These are phyloP conservation scores for Mesocricetus auratus DNA, from an alignment of 2,113 vertebrate species.

Conservation along the genomic window DNA sequence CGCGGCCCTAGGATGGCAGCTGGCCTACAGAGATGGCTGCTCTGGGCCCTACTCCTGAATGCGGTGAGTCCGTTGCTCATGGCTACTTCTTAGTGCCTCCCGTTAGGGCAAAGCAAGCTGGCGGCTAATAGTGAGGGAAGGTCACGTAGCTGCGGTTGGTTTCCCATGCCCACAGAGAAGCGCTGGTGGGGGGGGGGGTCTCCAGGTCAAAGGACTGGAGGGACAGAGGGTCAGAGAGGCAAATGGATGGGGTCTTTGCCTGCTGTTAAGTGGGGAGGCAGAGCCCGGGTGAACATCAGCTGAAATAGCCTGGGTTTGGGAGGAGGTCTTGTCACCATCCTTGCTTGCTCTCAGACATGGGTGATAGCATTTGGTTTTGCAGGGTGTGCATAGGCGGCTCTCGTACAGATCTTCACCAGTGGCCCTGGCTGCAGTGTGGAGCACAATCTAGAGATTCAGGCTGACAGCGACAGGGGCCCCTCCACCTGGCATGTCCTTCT, in stretches of 20 bases:
- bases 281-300: too few species aligned
- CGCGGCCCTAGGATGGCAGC: constrained; percentile 21
- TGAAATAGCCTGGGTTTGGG: neutral
- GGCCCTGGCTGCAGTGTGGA: neutral
- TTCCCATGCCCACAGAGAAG: neutral
- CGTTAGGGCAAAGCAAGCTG: neutral
- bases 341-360: fast-evolving
- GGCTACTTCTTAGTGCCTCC: neutral
- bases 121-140: fast-evolving
- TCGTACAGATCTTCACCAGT: neutral
- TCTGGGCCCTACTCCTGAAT: constrained; percentile 48
- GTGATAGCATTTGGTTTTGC: neutral
- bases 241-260: neutral
- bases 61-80: constrained; percentile 49
- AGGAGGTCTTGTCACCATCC: neutral
- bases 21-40: constrained; percentile 32
- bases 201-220: neutral
- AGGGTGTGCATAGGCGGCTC: neutral
- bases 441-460: neutral
- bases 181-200: neutral
- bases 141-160: neutral
- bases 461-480: neutral
- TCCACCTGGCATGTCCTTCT: neutral
- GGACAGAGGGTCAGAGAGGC: too few species aligned
- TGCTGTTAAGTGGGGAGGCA: neutral